These are phyloP conservation scores for Charanyca ferruginea DNA, from an alignment of 2,888 invertebrate species.

Conservation along the genomic window DNA sequence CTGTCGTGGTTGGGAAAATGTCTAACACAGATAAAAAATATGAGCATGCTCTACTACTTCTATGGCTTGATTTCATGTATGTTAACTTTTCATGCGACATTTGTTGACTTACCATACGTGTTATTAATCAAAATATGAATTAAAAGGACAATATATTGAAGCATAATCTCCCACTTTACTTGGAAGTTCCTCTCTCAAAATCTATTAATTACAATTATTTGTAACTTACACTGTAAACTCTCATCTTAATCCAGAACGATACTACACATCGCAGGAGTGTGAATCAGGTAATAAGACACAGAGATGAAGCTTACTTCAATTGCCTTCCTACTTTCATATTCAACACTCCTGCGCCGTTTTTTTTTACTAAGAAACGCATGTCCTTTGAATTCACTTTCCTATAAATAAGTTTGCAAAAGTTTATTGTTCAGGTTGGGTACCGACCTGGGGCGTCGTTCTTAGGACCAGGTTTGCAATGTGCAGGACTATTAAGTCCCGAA, in stretches of 20 bases:
- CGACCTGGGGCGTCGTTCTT: constrained; percentile 88
- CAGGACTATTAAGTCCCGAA: constrained; percentile 87
- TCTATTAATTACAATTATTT: too few relatives aligned
- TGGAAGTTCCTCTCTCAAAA: not conserved
- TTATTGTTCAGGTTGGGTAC: constrained; percentile 55
- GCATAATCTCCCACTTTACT: not conserved
- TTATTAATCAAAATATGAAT: constrained; percentile 63
- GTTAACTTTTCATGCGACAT: constrained; percentile 71
- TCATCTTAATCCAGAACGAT: not conserved
- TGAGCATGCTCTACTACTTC: constrained; percentile 85
- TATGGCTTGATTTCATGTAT: constrained; percentile 82
- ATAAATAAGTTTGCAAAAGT: not conserved
- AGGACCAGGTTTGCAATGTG: constrained; percentile 85
- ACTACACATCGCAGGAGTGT: not conserved
- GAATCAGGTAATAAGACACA: not conserved
- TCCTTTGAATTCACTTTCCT: constrained; percentile 62
- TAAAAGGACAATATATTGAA: constrained; percentile 64
- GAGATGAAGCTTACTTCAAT: not conserved
- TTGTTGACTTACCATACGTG: constrained; percentile 72
- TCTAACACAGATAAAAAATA: constrained; percentile 83
- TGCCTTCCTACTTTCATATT: not conserved
- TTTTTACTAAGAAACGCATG: constrained; percentile 6
- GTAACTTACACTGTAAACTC: not conserved
- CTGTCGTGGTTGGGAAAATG: constrained; percentile 90
- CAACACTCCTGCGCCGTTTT: not conserved